Conservation (phyloP, 1,140 invertebrate genomes). For the Cherax destructor region DNA sequence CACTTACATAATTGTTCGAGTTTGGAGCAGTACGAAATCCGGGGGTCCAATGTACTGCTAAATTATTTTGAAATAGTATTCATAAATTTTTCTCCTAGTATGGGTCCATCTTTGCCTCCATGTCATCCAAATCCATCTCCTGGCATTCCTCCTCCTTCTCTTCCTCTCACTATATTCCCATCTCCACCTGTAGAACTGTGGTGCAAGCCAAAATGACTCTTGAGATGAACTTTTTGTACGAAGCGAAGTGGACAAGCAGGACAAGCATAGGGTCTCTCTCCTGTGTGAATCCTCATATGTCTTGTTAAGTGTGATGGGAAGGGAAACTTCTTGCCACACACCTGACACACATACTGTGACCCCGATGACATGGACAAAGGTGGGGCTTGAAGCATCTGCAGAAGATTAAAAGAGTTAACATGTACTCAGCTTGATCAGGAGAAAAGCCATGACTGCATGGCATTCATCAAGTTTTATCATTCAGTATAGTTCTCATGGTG, state of each 20-base stretch:
- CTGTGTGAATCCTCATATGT: slow-evolving; percentile 68
- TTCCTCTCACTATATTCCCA: not conserved
- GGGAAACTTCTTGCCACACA: slow-evolving; percentile 63
- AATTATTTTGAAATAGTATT: too few species aligned
- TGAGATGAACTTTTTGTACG: slow-evolving; percentile 68
- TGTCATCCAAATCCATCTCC: not conserved
- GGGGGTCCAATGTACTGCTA: too few species aligned
- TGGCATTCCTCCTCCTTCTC: not conserved
- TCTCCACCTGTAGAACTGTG: not conserved
- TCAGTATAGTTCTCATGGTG: too few species aligned
- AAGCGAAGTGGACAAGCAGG: slow-evolving; percentile 53
- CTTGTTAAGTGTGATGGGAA: slow-evolving; percentile 68
- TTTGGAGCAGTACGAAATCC: too few species aligned
- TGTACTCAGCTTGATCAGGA: not conserved
- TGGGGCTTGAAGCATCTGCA: slow-evolving; percentile 20
- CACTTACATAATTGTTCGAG: too few species aligned
- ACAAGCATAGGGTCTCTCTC: slow-evolving; percentile 68
- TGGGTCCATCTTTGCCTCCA: not conserved
- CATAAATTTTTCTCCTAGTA: not conserved
- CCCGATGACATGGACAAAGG: not conserved
- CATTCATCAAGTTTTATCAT: too few species aligned
- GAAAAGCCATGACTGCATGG: not conserved
- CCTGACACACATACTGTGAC: slow-evolving; percentile 30
- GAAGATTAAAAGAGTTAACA: slow-evolving; percentile 10
- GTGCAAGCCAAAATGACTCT: slow-evolving; percentile 56